Evolutionary conservation across 1,140 invertebrate genomes (phyloP), one percentile per base, ranked within the genome.

Genomic region (Lasioglossum albipes): DNA sequence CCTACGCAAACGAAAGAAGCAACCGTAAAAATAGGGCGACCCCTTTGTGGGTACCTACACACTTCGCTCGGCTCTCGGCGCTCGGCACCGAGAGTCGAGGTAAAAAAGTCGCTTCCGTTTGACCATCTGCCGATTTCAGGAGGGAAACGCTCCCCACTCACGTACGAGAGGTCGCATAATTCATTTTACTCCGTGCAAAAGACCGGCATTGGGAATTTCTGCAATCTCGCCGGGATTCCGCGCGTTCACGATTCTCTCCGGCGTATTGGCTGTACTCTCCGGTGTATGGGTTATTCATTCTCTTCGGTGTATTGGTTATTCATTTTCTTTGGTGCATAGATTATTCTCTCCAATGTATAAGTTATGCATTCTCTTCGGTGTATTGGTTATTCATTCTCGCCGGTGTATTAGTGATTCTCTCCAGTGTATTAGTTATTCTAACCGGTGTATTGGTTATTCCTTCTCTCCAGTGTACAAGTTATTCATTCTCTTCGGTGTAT

Each of bases 101-200:
- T 85, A 87, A 87, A 87, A 36, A 87, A 86, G 86, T 86, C 84
- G 84, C 82, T 88, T 88, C 87, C 87, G 84, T 87, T 88, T 87
- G 85, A 69, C 86, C 83, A 89, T 87, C 87, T 89, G 87, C 79
- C 84, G 81, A 88, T 86, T 84, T 84, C 83, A 81, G 66, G 54
- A 74, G 42, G 75, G 71, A 78, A 71, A 74, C 69, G 20, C 9
- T 59, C 57, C 20, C 57, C 52, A 49, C 68, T 49, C 78, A 54
- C 52, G 31, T n/a, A 61, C 57, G 7, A 45, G 31, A 75, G 78
- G 64, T 80, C 78, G 72, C 54, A 79, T 74, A 75, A 67, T 68
- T 80, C 65, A 75, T 74, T 80, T 66, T 49, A 57, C 67, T 27
- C 36, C 3, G 4, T 31, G 42, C 54, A 64, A 62, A 64, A 71